Conservation (phyloP, 53 echinoderm and acorn worm species). For the Stichopus horrens region DNA sequence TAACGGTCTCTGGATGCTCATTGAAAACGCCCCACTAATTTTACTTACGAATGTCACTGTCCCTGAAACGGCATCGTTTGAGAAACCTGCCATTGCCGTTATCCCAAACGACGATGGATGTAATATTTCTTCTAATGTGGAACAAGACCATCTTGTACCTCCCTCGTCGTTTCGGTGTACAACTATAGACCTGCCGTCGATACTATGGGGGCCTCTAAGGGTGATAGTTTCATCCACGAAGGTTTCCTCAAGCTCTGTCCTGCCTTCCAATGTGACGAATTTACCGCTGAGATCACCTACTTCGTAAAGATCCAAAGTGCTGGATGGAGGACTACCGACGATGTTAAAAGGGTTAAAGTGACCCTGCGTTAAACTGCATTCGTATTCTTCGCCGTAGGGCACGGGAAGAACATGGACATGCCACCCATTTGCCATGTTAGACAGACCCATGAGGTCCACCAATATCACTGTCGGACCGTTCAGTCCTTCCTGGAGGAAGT, state of each 20-base stretch:
- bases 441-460: constrained; percentile 57
- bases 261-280: constrained; percentile 65
- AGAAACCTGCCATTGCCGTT: constrained; percentile 56
- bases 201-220: constrained; percentile 80
- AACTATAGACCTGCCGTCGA: constrained; percentile 74
- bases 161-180: constrained; percentile 64
- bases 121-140: constrained; percentile 47
- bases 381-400: constrained; percentile 48
- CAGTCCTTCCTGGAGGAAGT: constrained; percentile 58
- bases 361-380: constrained; percentile 66
- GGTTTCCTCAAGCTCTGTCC: constrained; percentile 1
- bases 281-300: constrained; percentile 92
- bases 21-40: too few relatives aligned
- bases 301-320: constrained; percentile 85
- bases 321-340: constrained; percentile 57
- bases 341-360: constrained; percentile 91
- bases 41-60: constrained; percentile 75
- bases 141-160: constrained; percentile 83
- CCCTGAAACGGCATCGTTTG: constrained; percentile 48
- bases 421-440: constrained; percentile 69
- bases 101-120: constrained; percentile 59
- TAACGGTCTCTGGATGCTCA: too few relatives aligned
- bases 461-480: constrained; percentile 61
- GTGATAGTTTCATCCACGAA: constrained; percentile 70
- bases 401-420: constrained; percentile 85